A percentile compares a stretch with the other conserved stretches of the same genome.
These are phyloP conservation scores for Hydropsyche tenuis DNA, from an alignment of 1,140 invertebrate genomes.

Conservation along the genomic window DNA sequence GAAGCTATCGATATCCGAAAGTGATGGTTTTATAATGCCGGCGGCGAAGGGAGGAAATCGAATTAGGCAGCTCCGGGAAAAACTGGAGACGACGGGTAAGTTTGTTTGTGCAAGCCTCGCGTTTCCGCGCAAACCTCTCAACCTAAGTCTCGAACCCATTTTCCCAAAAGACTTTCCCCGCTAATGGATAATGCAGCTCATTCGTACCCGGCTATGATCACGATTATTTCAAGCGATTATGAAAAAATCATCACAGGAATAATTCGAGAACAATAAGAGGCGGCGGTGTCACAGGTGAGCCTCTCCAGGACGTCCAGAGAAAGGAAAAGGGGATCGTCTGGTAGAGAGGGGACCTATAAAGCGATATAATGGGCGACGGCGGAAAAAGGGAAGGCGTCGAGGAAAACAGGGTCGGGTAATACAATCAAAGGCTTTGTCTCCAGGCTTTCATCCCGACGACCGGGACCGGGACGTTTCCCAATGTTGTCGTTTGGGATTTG, in stretches of 20 bases:
- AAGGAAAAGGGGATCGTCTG: background rate
- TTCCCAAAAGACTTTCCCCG: slow-evolving; percentile 6
- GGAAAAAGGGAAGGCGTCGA: slow-evolving; percentile 9
- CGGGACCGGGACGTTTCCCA: slow-evolving; percentile 15
- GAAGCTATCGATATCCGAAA: slow-evolving; percentile 31
- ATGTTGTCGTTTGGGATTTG: slow-evolving; percentile 50
- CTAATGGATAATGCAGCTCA: slow-evolving; percentile 29
- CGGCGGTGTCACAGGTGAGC: slow-evolving; percentile 18
- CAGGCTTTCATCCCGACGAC: slow-evolving; percentile 33
- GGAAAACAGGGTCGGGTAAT: slow-evolving; percentile 40
- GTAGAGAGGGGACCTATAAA: background rate
- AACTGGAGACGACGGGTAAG: slow-evolving; percentile 21
- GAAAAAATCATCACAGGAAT: background rate
- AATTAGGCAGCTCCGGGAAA: slow-evolving; percentile 27
- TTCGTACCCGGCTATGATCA: background rate
- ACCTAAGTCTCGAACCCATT: slow-evolving; percentile 12
- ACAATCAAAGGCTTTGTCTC: slow-evolving; percentile 49
- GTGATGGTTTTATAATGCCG: slow-evolving; percentile 38
- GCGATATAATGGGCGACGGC: slow-evolving; percentile 25
- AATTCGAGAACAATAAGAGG: slow-evolving; percentile 2
- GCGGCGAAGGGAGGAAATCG: slow-evolving; percentile 31
- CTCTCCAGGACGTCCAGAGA: background rate
- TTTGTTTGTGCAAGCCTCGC: slow-evolving; percentile 38
- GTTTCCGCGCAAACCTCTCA: slow-evolving; percentile 29
- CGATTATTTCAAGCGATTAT: background rate